A percentile compares a stretch with the other conserved stretches of the same genome.
Conservation (phyloP, 2,797 vertebrate species). For the Zenarchopterus dispar region DNA sequence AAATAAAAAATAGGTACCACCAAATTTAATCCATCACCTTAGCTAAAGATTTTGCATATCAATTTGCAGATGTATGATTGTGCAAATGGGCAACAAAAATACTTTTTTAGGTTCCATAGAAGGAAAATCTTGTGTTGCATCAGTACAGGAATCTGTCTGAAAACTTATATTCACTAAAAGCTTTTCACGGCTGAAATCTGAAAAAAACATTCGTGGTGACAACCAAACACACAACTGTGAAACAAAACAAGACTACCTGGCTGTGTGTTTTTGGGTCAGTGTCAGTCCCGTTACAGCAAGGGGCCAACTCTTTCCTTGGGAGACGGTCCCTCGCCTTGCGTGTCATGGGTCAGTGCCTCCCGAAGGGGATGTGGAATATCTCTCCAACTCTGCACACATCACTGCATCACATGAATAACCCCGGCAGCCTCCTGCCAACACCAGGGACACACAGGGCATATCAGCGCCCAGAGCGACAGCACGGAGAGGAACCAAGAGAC, state of each 20-base stretch:
- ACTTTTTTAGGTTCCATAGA: neutral
- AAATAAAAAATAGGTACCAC: no score
- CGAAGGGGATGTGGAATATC: constrained; percentile 51
- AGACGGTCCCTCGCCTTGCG: constrained; percentile 44
- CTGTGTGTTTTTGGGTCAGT: constrained; percentile 61
- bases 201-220: constrained; percentile 1
- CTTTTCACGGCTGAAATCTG: constrained; percentile 30
- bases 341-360: constrained; percentile 61
- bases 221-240: constrained; percentile 2
- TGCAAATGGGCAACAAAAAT: neutral
- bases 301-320: constrained; percentile 32
- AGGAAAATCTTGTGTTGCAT: neutral
- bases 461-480: constrained; percentile 45
- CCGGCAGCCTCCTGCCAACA: constrained; percentile 53
- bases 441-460: constrained; percentile 47
- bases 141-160: neutral
- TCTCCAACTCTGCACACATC: constrained; percentile 63
- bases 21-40: neutral
- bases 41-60: neutral
- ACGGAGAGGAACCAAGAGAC: constrained; percentile 28
- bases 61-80: neutral
- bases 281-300: constrained; percentile 32
- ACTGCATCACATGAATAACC: constrained; percentile 56
- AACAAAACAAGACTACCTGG: constrained; percentile 15
- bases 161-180: neutral